phyloP scores from a whole-genome alignment of 2,113 vertebrate species.

The Delphinus delphis region DNA sequence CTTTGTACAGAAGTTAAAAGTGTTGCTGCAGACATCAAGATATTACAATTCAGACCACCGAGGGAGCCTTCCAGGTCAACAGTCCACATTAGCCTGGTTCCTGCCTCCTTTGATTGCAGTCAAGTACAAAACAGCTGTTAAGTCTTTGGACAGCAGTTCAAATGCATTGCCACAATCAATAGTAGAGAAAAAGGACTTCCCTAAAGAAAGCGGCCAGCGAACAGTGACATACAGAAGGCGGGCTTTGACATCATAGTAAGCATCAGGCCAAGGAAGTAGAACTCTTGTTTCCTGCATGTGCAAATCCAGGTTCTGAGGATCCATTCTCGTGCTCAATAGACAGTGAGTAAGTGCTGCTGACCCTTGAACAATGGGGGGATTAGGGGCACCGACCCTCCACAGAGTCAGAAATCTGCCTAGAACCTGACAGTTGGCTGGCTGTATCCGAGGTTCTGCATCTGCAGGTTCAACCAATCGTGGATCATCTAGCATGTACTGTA shows the following conservation, averaged over 20 bases:
- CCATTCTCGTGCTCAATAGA: background rate
- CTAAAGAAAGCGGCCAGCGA: background rate
- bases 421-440: background rate
- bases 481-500: background rate
- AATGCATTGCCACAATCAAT: background rate
- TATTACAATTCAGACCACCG: constrained; percentile 54
- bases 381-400: background rate
- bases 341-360: background rate
- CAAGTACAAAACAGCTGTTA: constrained; percentile 47
- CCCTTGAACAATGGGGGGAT: background rate
- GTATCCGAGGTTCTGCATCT: background rate
- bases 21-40: constrained; percentile 54
- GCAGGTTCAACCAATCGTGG: background rate
- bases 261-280: background rate
- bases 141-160: constrained; percentile 6
- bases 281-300: background rate
- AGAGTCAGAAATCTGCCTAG: background rate
- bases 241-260: background rate
- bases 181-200: background rate
- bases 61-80: constrained; percentile 60
- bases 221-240: background rate
- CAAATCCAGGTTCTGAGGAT: background rate
- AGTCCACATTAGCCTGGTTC: constrained; percentile 58
- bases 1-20: constrained; percentile 68
- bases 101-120: constrained; percentile 68